These are phyloP conservation scores for Parazoanthus darwini DNA, from an alignment of 92 coral and sea anemone genomes.

Conservation along the genomic window DNA sequence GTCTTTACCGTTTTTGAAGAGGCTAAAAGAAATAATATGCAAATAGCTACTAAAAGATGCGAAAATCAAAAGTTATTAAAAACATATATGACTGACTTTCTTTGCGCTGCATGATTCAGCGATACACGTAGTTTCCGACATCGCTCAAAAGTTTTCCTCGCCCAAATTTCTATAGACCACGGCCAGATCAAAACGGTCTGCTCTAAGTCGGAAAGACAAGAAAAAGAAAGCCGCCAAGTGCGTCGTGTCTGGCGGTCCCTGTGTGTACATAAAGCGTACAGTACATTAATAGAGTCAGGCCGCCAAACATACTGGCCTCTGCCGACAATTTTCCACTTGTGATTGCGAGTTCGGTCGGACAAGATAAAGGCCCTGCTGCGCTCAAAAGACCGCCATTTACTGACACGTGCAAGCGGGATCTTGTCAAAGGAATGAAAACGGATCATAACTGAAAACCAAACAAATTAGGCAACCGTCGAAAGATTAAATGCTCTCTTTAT, in stretches of 20 bases:
- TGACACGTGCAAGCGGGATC: conserved; percentile 8
- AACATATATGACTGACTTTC: no score
- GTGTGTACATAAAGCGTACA: neutral
- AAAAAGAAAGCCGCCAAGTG: neutral
- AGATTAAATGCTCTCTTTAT: neutral
- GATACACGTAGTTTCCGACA: neutral
- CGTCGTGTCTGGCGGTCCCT: neutral
- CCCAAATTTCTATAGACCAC: neutral
- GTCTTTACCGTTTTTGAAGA: no score
- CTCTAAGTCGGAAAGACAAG: neutral
- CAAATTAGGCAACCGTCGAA: neutral
- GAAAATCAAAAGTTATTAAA: no score
- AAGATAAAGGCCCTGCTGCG: conserved; percentile 4
- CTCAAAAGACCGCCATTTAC: conserved; percentile 10
- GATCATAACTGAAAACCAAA: neutral
- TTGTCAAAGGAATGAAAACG: conserved; percentile 25
- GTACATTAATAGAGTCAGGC: neutral
- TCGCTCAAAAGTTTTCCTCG: neutral
- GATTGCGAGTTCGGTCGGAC: neutral
- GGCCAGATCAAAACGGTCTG: neutral
- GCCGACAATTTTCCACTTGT: neutral
- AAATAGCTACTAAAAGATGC: no score
- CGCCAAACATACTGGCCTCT: neutral
- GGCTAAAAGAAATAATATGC: no score
- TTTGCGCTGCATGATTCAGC: neutral